Evolutionary conservation across 2,888 invertebrate genomes (phyloP), one percentile per base, ranked within the genome.

Genomic region (Acrobasis consociella): DNA sequence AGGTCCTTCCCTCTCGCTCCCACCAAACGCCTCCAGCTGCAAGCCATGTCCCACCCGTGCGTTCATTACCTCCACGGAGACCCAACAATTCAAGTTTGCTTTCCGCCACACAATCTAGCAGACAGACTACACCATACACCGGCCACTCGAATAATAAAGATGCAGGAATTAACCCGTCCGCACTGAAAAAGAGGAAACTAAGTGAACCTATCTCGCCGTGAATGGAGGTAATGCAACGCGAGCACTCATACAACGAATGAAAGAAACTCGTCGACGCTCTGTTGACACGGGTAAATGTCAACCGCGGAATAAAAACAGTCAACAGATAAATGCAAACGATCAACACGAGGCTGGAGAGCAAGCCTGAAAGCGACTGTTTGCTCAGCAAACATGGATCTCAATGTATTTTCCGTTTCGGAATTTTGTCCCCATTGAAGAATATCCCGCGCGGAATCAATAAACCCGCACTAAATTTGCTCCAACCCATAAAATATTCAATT

Each of bases 61-160:
- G 89, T 90, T 91, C 90, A 91, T 92, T 91, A 91, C 91, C 88
- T 91, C 86, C 85, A 86, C 87, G 83, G 82, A 85, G 86, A 89
- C 88, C 86, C 86, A 89, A 92, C 92, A 91, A 92, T 92, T 90
- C 91, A 91, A 89, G 91, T 91, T 91, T 92, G 87, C 91, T 91
- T 89, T 89, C 84, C 89, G 78, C 91, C 87, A 86, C 90, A 91
- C 91, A 91, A 91, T 91, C 91, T 91, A 83, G 80, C 85, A 90
- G 89, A 88, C 88, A 86, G 83, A 86, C 89, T 86, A 85, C 79
- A 85, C 85, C 82, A 85, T 87, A 86, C 84, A 85, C 80, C 78
- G 84, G 75, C 90, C 87, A 89, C 92, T 90, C 87, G 91, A 91
- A 92, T 92, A 91, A 91, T 91, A 91, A 91, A 91, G 91, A 91